A percentile compares a stretch with the other conserved stretches of the same genome.
Conservation (phyloP, 2,888 invertebrate species). For the Eristalis pertinax region DNA sequence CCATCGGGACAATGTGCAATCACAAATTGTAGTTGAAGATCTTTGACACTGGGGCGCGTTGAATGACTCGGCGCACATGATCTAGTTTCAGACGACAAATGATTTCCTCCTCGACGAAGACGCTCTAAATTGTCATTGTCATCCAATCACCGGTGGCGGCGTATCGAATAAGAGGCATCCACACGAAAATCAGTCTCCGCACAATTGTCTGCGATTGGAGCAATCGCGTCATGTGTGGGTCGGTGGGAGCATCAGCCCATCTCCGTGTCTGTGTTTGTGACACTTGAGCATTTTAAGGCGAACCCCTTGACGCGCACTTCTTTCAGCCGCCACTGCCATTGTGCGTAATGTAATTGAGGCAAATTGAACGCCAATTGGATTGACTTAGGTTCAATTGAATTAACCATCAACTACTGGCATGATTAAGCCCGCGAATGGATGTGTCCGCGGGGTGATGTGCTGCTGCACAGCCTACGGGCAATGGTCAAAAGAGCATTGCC, state of each 20-base stretch:
- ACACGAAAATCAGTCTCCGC: conserved; percentile 25
- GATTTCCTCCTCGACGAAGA: not conserved
- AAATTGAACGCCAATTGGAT: conserved; percentile 68
- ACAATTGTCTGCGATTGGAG: conserved; percentile 46
- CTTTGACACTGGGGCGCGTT: not conserved
- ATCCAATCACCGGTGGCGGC: conserved; percentile 22
- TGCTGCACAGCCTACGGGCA: conserved; percentile 9
- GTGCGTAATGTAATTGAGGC: conserved; percentile 64
- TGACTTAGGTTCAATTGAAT: conserved; percentile 70
- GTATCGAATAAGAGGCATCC: conserved; percentile 16
- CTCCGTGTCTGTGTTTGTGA: not conserved
- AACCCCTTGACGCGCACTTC: not conserved
- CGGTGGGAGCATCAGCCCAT: no score
- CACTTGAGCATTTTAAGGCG: conserved; percentile 10
- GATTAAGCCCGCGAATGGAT: conserved; percentile 44
- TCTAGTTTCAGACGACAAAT: not conserved
- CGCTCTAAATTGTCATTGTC: conserved; percentile 39
- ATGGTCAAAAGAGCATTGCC: not conserved
- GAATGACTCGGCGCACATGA: not conserved
- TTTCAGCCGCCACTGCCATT: not conserved
- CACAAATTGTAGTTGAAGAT: not conserved
- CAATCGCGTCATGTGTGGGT: conserved; percentile 45
- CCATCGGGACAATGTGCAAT: no score
- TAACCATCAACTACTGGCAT: conserved; percentile 42
- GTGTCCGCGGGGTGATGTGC: not conserved